Evolutionary conservation across 2,888 invertebrate genomes (phyloP).

Genomic region (Julus scanicus): DNA sequence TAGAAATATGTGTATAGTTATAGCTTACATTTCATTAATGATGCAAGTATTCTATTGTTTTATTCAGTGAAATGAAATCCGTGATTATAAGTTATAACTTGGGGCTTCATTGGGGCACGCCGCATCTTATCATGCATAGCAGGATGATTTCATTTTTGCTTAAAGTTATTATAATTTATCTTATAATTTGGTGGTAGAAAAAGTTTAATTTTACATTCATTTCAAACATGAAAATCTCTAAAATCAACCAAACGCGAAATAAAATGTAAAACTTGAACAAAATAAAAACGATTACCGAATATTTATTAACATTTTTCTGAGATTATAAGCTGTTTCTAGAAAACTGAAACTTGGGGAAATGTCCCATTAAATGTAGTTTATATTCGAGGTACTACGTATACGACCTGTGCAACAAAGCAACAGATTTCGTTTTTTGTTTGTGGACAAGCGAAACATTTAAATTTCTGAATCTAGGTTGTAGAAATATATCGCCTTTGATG

Average conservation of each 20-base stretch:
- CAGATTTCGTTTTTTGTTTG: background rate
- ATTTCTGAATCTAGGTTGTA: background rate
- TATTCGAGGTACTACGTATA: background rate
- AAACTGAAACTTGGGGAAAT: background rate
- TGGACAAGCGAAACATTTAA: background rate
- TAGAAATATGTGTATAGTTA: too few relatives aligned
- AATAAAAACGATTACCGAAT: too few relatives aligned
- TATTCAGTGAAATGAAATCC: too few relatives aligned
- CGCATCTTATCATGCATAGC: too few relatives aligned
- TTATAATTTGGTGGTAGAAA: background rate
- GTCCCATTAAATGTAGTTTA: background rate
- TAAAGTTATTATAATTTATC: too few relatives aligned
- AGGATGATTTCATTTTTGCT: too few relatives aligned
- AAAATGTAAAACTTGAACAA: background rate
- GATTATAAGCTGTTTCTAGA: background rate
- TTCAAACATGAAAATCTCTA: background rate
- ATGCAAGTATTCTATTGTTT: too few relatives aligned
- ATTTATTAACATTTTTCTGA: too few relatives aligned
- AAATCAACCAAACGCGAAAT: background rate
- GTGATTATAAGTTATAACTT: too few relatives aligned
- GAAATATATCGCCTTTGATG: background rate
- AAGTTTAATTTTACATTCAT: background rate
- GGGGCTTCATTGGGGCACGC: too few relatives aligned
- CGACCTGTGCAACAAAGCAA: background rate
- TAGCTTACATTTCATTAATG: too few relatives aligned